Base-by-base conservation (phyloP, 30 jellyfish, hydroid and myxozoan genomes). In the Catostylus mosaicus region DNA sequence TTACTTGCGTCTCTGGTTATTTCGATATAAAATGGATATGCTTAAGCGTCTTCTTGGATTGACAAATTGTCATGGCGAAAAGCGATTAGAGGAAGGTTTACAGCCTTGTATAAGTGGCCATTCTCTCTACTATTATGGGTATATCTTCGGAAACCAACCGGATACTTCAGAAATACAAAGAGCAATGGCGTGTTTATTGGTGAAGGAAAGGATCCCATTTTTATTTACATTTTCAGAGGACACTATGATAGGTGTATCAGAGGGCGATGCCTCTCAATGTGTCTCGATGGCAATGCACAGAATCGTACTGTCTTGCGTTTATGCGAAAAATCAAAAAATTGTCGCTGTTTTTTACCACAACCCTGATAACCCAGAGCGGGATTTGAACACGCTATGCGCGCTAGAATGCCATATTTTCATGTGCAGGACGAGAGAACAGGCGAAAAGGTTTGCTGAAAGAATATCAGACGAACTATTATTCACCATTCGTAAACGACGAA, bases 321-420 rank as follows among this genome's bases (percentile, higher is more conserved):
- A 93, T 61, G 97, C 97, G n/a, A 81, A 73, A 57, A 75, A 87
- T 35, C 96, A 87, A 54, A 87, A 78, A 59, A 61, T 82, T 75
- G 86, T 93, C 57, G 98, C 96, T n/a, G 83, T 93, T 8, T 93
- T 93, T 45, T 93, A 93, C 51, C 98, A 93, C 78, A 93, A 93
- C 43, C 77, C 85, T 22, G 96, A 83, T 33, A 73, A 67, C 47
- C 88, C 96, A 26, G 72, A 65, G 46, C 54, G 84, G 36, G 90
- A 74, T 47, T 31, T 46, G 57, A 70, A 60, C 54, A 11, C 78
- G 5, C 68, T 78, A 43, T 54, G 88, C 8, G 97, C 90, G 23
- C 87, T 93, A 46, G 98, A 93, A 68, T 93, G 98, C 76, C 98
- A 93, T 64, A 34, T 93, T 46, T 69, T 87, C 80, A 30, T 76